Base-by-base conservation (phyloP, 2,888 invertebrate species). In the Hirtodrosophila cameraria region DNA sequence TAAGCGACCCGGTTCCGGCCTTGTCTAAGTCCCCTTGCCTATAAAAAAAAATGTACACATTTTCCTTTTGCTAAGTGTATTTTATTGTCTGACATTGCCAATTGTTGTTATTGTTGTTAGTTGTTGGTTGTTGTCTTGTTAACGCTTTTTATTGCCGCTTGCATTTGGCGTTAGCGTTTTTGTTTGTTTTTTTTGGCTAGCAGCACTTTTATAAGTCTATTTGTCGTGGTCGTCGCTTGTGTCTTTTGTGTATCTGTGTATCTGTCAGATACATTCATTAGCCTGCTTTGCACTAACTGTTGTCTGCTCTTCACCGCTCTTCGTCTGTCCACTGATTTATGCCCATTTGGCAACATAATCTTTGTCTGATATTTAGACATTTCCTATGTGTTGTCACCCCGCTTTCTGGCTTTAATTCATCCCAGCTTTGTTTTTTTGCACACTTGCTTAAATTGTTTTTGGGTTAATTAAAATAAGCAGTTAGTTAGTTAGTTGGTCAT, bases 191-290 rank as follows among this genome's bases (percentile, higher is more conserved):
- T 55, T 66, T 77, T 70, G 53, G 65, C 45, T 45, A 49, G 36
- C 46, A 12, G 70, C 70, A 23, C 5, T 23, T 76, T 75, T 73
- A 77, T 74, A 75, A 85, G 87, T 78, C 79, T 79, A 82, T 86
- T 82, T 86, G 85, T 86, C 76, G 79, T 63, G 39, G 60, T 39
- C 41, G 59, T 8, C 18, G 18, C 18, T 18, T 23, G 23, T 6
- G 23, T 6, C 80, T 66, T 50, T 45, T 86, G 80, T 82, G 79
- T 82, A 78, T 75, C 63, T 67, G 41, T 82, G 83, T 82, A 78
- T 75, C 63, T 65, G 41, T 46, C 83, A 81, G 85, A 84, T 81
- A 84, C 85, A 84, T 81, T 81, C 85, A 86, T 84, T 84, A 86
- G 82, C 78, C 80, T 59, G 86, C 50, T 72, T 72, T 66, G 80